phyloP scores from a whole-genome alignment of 2,113 vertebrate genomes.

The Pao palembangensis region DNA sequence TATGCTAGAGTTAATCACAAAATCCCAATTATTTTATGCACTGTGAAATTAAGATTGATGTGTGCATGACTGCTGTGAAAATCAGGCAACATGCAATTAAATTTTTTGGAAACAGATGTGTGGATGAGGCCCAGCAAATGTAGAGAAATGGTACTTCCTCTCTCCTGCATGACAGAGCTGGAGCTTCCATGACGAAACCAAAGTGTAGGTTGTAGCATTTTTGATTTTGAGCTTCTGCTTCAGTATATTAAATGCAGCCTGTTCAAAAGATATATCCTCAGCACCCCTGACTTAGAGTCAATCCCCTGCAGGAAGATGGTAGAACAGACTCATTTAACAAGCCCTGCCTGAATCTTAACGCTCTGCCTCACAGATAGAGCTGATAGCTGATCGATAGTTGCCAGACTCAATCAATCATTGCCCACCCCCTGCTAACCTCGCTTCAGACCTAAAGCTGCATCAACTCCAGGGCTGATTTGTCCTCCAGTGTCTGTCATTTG shows the following conservation, averaged over 20 bases:
- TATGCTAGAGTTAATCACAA: background rate
- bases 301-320: slow-evolving; percentile 38
- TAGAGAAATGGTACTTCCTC: background rate
- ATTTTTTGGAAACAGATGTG: background rate
- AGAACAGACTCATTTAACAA: slow-evolving; percentile 57
- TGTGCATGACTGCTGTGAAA: slow-evolving; percentile 4
- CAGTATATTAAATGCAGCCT: background rate
- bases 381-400: slow-evolving; percentile 73
- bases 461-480: slow-evolving; percentile 56
- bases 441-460: slow-evolving; percentile 39
- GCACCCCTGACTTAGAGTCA: slow-evolving; percentile 41
- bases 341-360: slow-evolving; percentile 60
- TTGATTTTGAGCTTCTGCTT: background rate
- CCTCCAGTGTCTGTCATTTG: slow-evolving; percentile 60
- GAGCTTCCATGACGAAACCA: background rate
- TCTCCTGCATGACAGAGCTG: background rate
- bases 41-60: background rate
- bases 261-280: background rate
- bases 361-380: slow-evolving; percentile 61
- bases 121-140: background rate
- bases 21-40: background rate
- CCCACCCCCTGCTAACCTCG: slow-evolving; percentile 36
- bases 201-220: background rate
- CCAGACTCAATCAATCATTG: slow-evolving; percentile 75
- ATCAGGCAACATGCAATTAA: slow-evolving; percentile 4